Base-by-base conservation (phyloP, 2,888 invertebrate genomes). In the Apodemia duryi region DNA sequence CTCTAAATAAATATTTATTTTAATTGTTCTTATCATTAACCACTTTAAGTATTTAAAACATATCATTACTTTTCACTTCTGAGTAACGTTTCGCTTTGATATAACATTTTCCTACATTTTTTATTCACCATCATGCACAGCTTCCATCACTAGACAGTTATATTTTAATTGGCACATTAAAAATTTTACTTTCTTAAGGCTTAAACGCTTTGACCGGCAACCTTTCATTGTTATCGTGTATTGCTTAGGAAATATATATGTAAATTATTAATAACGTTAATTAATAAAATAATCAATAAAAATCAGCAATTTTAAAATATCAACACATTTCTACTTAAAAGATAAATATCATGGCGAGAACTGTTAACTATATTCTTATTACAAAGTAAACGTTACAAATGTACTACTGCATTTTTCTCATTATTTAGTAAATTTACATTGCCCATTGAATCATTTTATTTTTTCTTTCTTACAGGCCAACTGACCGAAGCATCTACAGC, bases 51-150 rank as follows among this genome's bases (percentile, higher is more conserved):
- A 71, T 77, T 74, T 70, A 66, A 10, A 68, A 61, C 68, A 70
- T 82, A 82, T 85, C 78, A 79, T 67, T 67, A 69, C 71, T 73
- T 71, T 71, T 79, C 84, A 87, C 83, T 73, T 84, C 88, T 85
- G 89, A 84, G 91, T 90, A 91, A 91, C 80, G 91, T 91, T 91
- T 91, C 91, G 91, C 91, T 89, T 91, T 90, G 91, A 91, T 86
- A 89, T 88, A 79, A 73, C 80, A 72, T 80, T 77, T 81, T 82
- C 74, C 76, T 83, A 84, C 76, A 71, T 84, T 83, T 76, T 71
- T 83, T 81, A 80, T 77, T 77, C 77, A 74, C 72, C 74, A 79
- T 80, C 78, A 80, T 75, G 69, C 54, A 54, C 71, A 76, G 87
- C 86, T 86, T 85, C 67, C 73, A 77, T 83, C 82, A 79, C 80